Evolutionary conservation across 2,888 invertebrate genomes (phyloP), one percentile per base, ranked within the genome.

Genomic region (Cheilosia soror): DNA sequence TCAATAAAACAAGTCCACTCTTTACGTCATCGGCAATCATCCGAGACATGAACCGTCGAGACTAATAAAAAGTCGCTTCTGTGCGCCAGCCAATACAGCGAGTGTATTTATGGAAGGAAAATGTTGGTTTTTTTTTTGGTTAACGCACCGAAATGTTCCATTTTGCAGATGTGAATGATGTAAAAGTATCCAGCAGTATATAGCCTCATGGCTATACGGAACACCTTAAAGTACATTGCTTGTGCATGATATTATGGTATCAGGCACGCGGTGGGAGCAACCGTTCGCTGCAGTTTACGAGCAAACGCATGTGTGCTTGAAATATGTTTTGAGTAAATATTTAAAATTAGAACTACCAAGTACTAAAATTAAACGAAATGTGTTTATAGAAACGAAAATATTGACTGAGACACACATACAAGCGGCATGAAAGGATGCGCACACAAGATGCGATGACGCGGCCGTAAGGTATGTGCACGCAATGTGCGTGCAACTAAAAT

Each of bases 341-440:
- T 82, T 71, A 71, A 76, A 76, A 25, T 76, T 82, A 82, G 81
- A 65, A 40, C 37, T 65, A 15, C 13, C 13, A 58, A 63, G 53
- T 62, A 69, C 76, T 82, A 76, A 76, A 82, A 71, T 71, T 82
- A 82, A 69, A 57, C 37, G 29, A 73, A 75, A 73, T 73, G 62
- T 75, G 73, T 80, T 80, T 80, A 73, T 62, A 68, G 62, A 49
- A 75, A 68, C 62, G 55, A 78, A 75, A 80, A 63, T 75, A 68
- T 80, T 60, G 55, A 73, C 42, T 31, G 62, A 66, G 62, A 62
- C 42, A 55, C 25, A 20, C 15, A 37, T 37, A 37, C 11, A 37
- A 37, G 37, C 37, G 37, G 60, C 53, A n/a, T 44, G 7, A 44
- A 27, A 20, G 69, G 13, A 62, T 37, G 15, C 15, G 9, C 29